Percentiles rank a stretch among this genome's conserved stretches.
phyloP scores from a whole-genome alignment of 1,140 invertebrate species.

The Camponotus pennsylvanicus region DNA sequence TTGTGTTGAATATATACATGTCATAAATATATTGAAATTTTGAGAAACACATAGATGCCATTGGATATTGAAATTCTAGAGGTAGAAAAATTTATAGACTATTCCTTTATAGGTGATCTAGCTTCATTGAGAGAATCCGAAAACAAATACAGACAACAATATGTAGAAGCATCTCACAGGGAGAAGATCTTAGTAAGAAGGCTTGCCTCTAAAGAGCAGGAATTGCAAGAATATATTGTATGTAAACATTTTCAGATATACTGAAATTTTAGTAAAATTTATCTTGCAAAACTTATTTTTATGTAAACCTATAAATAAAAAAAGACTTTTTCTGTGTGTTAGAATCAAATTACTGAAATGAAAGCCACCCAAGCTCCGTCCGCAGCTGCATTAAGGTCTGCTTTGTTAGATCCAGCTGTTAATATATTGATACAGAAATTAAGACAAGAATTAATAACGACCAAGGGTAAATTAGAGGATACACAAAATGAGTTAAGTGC shows the following conservation, averaged over 20 bases:
- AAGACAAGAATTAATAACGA: conserved; percentile 95
- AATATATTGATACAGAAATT: conserved; percentile 97
- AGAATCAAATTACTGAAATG: conserved; percentile 97
- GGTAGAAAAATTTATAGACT: conserved; percentile 67
- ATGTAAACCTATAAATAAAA: conserved; percentile 17
- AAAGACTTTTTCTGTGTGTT: conserved; percentile 58
- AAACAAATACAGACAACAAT: conserved; percentile 93
- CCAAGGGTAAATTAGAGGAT: conserved; percentile 97
- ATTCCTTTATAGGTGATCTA: conserved; percentile 90
- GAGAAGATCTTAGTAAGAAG: conserved; percentile 97
- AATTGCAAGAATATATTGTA: conserved; percentile 98
- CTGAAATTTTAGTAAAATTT: conserved; percentile 45
- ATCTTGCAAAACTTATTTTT: conserved; percentile 31
- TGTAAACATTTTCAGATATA: conserved; percentile 83
- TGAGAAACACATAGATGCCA: conserved; percentile 64
- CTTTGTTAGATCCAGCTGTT: conserved; percentile 97
- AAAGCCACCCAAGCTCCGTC: conserved; percentile 94
- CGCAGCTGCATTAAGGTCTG: conserved; percentile 91
- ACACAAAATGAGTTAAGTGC: conserved; percentile 99
- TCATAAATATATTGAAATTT: conserved; percentile 46
- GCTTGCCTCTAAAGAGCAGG: conserved; percentile 97
- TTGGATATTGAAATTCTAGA: conserved; percentile 31
- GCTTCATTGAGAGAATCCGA: conserved; percentile 92
- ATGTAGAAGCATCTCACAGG: conserved; percentile 93
- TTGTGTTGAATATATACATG: not conserved